These are phyloP conservation scores for Leucosticte australis DNA, from an alignment of 2,113 vertebrate species.

Conservation along the genomic window DNA sequence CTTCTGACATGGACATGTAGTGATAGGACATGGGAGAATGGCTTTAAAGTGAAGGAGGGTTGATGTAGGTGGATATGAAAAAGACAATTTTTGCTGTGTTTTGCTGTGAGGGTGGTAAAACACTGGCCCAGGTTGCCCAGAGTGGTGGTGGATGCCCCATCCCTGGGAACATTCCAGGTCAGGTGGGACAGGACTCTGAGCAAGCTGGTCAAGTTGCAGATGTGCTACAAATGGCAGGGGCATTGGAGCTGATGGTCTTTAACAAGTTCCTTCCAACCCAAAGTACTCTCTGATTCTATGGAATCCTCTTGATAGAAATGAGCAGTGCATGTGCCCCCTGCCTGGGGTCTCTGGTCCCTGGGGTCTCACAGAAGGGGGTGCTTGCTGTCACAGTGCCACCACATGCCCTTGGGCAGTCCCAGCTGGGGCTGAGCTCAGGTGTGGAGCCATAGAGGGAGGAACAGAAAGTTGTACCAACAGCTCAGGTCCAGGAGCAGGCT, in stretches of 20 bases:
- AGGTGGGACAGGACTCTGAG: neutral
- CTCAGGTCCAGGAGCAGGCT: neutral
- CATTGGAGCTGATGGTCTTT: neutral
- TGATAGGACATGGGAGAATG: neutral
- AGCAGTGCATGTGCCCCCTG: too few species aligned
- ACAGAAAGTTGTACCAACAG: neutral
- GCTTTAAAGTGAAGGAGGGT: neutral
- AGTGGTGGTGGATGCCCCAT: neutral
- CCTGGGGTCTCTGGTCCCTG: fast-evolving
- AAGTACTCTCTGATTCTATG: neutral
- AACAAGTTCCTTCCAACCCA: neutral
- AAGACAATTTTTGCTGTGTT: neutral
- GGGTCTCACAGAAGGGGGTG: neutral
- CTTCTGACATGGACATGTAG: neutral
- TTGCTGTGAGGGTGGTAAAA: neutral
- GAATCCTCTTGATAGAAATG: neutral
- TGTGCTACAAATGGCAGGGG: neutral
- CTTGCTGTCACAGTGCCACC: neutral
- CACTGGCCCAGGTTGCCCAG: neutral
- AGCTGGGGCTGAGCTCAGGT: neutral
- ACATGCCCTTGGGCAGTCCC: neutral
- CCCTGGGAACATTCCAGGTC: neutral
- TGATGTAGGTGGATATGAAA: neutral
- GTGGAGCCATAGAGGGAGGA: neutral
- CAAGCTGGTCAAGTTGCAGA: neutral